Percentiles rank a stretch among this genome's conserved stretches.
Conservation (phyloP, 1,140 invertebrate genomes). For the Micrasema minimum region DNA sequence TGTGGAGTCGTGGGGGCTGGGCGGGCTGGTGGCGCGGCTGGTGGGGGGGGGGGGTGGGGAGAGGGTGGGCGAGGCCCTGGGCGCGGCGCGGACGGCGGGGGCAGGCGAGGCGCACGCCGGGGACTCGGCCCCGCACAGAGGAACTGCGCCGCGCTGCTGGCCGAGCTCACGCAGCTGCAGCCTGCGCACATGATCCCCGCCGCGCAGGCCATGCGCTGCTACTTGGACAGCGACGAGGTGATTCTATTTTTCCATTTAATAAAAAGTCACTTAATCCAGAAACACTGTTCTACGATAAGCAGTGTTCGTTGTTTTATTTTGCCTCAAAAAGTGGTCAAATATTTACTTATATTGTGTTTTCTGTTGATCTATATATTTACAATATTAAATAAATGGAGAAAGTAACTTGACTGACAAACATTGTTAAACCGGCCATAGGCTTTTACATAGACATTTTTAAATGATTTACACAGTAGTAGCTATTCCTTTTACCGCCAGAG, state of each 20-base stretch:
- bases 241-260: background rate
- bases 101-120: conserved; percentile 70
- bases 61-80: conserved; percentile 75
- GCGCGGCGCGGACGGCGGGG: conserved; percentile 79
- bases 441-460: too few species aligned
- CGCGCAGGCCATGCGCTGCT: conserved; percentile 60
- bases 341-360: too few species aligned
- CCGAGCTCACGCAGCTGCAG: conserved; percentile 73
- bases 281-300: too few species aligned
- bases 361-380: too few species aligned
- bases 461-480: too few species aligned
- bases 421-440: too few species aligned
- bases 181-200: conserved; percentile 74
- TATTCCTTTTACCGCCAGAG: too few species aligned
- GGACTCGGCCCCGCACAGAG: conserved; percentile 72
- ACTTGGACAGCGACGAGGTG: conserved; percentile 65
- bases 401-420: too few species aligned
- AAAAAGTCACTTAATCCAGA: too few species aligned
- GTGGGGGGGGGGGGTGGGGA: conserved; percentile 72
- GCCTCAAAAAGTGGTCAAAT: too few species aligned
- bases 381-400: too few species aligned
- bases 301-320: too few species aligned
- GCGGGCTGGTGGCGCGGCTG: conserved; percentile 76
- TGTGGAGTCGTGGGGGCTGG: conserved; percentile 72
- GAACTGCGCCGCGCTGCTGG: conserved; percentile 75